Percentiles rank a stretch among this genome's conserved stretches.
These are phyloP conservation scores for Malaclemys terrapin DNA, from an alignment of 2,113 vertebrate species.

Conservation along the genomic window DNA sequence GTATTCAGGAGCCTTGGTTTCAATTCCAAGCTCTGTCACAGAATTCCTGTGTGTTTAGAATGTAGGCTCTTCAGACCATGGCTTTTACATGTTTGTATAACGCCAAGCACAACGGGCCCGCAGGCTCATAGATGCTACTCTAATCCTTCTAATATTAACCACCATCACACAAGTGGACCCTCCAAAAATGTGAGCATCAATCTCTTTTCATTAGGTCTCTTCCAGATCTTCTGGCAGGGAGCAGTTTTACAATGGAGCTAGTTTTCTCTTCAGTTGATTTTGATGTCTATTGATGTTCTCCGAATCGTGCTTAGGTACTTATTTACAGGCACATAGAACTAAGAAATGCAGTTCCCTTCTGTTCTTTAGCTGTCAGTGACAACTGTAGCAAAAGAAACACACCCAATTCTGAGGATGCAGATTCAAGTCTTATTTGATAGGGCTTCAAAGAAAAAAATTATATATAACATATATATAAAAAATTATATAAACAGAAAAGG, in stretches of 20 bases:
- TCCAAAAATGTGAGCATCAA: background rate
- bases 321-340: background rate
- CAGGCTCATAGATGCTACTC: background rate
- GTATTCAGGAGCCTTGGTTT: background rate
- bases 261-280: background rate
- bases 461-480: no score
- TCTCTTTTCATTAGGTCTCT: background rate
- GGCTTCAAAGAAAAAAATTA: background rate
- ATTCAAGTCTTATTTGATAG: background rate
- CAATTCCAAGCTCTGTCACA: background rate
- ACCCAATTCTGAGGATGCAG: background rate
- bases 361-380: fast-evolving
- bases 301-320: background rate
- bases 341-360: fast-evolving
- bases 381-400: fast-evolving
- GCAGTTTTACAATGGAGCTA: fast-evolving
- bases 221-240: background rate
- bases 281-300: background rate
- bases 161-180: background rate
- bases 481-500: background rate
- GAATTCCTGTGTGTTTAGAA: background rate
- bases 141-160: background rate
- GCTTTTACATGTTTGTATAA: background rate
- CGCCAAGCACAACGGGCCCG: background rate
- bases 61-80: fast-evolving